phyloP scores from a whole-genome alignment of 2,113 vertebrate species.

The Mungos mungo region DNA sequence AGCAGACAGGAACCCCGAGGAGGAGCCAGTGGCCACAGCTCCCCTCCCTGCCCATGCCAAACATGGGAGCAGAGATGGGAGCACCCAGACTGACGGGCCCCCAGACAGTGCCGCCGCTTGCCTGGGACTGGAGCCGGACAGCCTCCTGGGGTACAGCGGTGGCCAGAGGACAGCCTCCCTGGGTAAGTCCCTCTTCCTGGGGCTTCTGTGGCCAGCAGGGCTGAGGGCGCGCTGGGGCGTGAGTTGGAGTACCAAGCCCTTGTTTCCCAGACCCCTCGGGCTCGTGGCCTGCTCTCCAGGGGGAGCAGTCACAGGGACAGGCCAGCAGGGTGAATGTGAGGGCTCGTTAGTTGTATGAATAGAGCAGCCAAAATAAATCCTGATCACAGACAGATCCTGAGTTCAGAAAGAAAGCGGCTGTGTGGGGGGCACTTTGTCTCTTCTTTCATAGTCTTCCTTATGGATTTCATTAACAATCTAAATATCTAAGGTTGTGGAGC shows the following conservation, averaged over 20 bases:
- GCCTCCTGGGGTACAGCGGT: slow-evolving; percentile 53
- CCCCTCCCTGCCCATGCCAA: slow-evolving; percentile 80
- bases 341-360: not conserved
- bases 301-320: not conserved
- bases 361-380: not conserved
- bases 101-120: not conserved
- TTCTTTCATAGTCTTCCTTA: not conserved
- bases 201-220: too few relatives aligned
- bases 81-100: slow-evolving; percentile 90
- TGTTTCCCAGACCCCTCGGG: not conserved
- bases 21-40: slow-evolving; percentile 78
- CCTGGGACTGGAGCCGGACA: slow-evolving; percentile 50
- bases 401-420: not conserved
- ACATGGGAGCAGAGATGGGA: slow-evolving; percentile 87
- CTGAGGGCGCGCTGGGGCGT: not conserved
- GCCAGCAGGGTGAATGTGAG: not conserved
- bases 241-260: not conserved
- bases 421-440: not conserved
- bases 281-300: rapidly evolving
- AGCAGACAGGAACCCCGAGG: slow-evolving; percentile 85
- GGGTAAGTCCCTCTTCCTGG: slow-evolving; percentile 75
- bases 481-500: not conserved
- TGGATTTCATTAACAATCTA: not conserved
- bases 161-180: slow-evolving; percentile 27
- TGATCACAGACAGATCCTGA: not conserved